Evolutionary conservation across 2,113 vertebrate species (phyloP), one percentile per base, ranked within the genome.

Genomic region (Charadrius vociferus): DNA sequence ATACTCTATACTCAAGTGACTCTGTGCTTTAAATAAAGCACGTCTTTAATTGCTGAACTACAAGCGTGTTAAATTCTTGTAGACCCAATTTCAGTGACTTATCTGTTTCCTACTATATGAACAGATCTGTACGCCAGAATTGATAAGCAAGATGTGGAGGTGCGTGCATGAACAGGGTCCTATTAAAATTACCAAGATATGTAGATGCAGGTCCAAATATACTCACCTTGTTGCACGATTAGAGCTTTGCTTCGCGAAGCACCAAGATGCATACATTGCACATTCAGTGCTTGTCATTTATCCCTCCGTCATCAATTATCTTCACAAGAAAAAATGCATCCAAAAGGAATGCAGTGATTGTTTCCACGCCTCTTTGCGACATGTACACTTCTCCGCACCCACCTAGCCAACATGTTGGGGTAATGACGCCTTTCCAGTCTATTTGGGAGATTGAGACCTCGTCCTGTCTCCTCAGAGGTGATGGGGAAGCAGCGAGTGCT

Each of bases 211-310:
- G 3, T n/a, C 19, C 45, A 65, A 50, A 62, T 0, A 0, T 3
- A 14, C 14, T 36, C 11, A 8, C 14, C 26, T 47, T 4, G 1
- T 18, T 39, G n/a, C 4, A 3, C 2, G 3, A 23, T 61, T 9
- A 19, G 8, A 62, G 10, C 22, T 65, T 67, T 66, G 37, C 29
- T 88, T 81, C 72, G 61, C 56, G 62, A 75, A 23, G 30, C 43
- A 41, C 30, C 37, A 79, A 73, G 52, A 12, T 4, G 2, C 20
- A 14, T 8, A 4, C 1, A 36, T 8, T 6, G 7, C 13, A 9
- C 2, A 1, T 26, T 41, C 37, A 13, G 10, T n/a, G 20, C 29
- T 66, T 55, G 52, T 36, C 12, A 59, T 78, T 80, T 77, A 9
- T 12, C 41, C 50, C 23, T 77, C 70, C 53, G 3, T 49, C 22